These are phyloP conservation scores for Raillietiella orientalis DNA, from an alignment of 2,888 invertebrate species.

Conservation along the genomic window DNA sequence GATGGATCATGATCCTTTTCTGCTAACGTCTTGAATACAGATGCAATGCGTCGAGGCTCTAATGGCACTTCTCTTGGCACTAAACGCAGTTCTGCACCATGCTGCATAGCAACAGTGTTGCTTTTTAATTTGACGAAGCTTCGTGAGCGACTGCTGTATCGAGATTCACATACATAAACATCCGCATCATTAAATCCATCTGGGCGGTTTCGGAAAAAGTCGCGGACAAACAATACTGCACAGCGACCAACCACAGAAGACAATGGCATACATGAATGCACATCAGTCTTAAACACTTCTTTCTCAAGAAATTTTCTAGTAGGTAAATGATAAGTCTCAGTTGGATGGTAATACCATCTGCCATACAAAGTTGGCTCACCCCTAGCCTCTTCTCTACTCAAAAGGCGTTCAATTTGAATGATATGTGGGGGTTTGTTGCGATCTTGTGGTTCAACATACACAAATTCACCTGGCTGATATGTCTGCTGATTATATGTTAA, in stretches of 20 bases:
- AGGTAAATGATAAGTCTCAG: conserved; percentile 81
- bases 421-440: conserved; percentile 33
- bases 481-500: conserved; percentile 28
- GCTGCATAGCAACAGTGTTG: too few species aligned
- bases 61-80: conserved; percentile 33
- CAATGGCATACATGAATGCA: conserved; percentile 46
- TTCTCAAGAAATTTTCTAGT: conserved; percentile 82
- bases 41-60: conserved; percentile 57
- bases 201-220: conserved; percentile 65
- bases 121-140: conserved; percentile 61
- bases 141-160: conserved; percentile 52
- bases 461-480: conserved; percentile 59
- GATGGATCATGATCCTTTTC: conserved; percentile 77
- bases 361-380: conserved; percentile 57
- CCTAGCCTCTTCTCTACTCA: conserved; percentile 46
- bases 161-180: conserved; percentile 83
- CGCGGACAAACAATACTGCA: conserved; percentile 70
- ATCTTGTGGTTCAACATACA: conserved; percentile 29
- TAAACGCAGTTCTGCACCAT: too few species aligned
- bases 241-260: conserved; percentile 61
- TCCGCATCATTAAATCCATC: conserved; percentile 67
- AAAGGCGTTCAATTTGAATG: conserved; percentile 56
- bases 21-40: conserved; percentile 63
- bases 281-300: conserved; percentile 84
- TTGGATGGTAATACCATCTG: conserved; percentile 64